phyloP scores from a whole-genome alignment of 1,140 invertebrate genomes.

The Batillaria attramentaria region DNA sequence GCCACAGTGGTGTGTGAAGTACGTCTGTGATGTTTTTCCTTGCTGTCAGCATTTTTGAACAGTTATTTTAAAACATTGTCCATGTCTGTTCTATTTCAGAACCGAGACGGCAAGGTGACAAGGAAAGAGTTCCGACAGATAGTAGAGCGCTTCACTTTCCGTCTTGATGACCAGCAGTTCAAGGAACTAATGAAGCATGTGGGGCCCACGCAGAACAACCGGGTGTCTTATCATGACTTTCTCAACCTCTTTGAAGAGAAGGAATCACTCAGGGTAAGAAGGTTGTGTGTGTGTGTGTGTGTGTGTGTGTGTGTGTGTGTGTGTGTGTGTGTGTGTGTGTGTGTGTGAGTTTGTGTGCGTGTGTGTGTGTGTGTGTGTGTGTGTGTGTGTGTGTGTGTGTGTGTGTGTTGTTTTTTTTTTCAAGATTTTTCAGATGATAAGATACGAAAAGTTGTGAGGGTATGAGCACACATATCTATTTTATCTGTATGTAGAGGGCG shows the following conservation, averaged over 20 bases:
- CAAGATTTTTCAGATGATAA: too few relatives aligned
- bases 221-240: constrained; percentile 66
- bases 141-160: constrained; percentile 65
- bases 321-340: not conserved
- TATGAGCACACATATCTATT: too few relatives aligned
- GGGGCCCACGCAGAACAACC: constrained; percentile 61
- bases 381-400: not conserved
- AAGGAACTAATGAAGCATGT: constrained; percentile 62
- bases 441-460: too few relatives aligned
- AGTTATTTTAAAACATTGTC: not conserved
- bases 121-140: constrained; percentile 62
- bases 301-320: not conserved
- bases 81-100: constrained; percentile 52
- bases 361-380: not conserved
- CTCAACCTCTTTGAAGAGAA: constrained; percentile 66
- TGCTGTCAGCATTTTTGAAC: not conserved
- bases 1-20: not conserved
- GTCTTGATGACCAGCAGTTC: constrained; percentile 63
- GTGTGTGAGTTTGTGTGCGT: not conserved
- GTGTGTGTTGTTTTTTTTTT: not conserved
- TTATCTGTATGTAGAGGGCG: too few relatives aligned
- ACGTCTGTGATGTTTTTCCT: not conserved
- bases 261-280: constrained; percentile 36
- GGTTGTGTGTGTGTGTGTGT: not conserved
- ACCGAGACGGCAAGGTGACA: constrained; percentile 62